Evolutionary conservation across 2,888 invertebrate genomes (phyloP), one percentile per base, ranked within the genome.

Genomic region (Thelaira solivaga): DNA sequence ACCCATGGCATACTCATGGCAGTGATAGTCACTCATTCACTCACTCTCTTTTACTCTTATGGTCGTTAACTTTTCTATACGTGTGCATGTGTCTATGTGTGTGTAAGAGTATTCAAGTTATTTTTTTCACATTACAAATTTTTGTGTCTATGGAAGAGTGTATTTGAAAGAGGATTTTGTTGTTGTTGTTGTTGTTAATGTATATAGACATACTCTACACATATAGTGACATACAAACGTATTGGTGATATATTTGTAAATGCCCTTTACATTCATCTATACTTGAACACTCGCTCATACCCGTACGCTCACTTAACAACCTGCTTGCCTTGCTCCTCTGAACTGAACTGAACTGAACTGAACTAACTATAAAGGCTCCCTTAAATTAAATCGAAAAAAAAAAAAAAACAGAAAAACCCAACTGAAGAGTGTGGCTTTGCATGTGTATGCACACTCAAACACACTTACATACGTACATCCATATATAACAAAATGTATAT

Each of bases 31-130:
- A 71, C 74, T 77, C 78, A 73, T 76, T 57, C 53, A 71, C 74
- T 77, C 78, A 73, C 79, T 72, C 77, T 77, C 75, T 80, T 77
- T 81, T 74, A 57, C 79, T 76, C 72, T 80, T 80, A 75, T 72
- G 75, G 79, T 79, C 76, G 79, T 79, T 79, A 79, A 79, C 76
- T 72, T 76, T 72, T 76, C 57, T 76, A 20, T 29, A 49, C 34
- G n/a, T 53, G 31, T 36, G 22, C 2, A 3, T 57, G 8, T 8
- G 11, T n/a, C 7, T 49, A 13, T 49, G 18, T 49, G 49, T 51
- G 22, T 65, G 65, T 55, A 62, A 53, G 71, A 62, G 36, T 62
- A 62, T 71, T 72, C 26, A 53, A 34, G 20, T 10, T 36, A 36
- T 61, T 53, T 47, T 43, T 47, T 72, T 1, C 29, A 67, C 47